phyloP scores from a whole-genome alignment of 2,888 invertebrate genomes.

The Netelia fuscicornis region DNA sequence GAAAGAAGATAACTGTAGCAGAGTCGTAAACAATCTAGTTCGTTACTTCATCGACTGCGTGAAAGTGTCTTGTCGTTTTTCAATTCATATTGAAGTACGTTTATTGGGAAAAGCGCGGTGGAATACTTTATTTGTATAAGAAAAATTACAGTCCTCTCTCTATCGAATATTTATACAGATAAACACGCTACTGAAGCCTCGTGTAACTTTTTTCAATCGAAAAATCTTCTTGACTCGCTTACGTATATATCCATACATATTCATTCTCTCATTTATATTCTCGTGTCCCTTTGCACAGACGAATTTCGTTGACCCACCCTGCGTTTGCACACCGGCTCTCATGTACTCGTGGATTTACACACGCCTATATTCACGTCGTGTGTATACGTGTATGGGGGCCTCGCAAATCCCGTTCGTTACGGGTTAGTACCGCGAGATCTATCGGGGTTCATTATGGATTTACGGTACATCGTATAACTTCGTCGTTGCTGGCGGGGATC shows the following conservation, averaged over 20 bases:
- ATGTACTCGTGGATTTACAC: slow-evolving; percentile 12
- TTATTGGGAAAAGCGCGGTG: slow-evolving; percentile 38
- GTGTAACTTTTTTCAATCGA: slow-evolving; percentile 15
- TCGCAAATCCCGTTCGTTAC: slow-evolving; percentile 78
- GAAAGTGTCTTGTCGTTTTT: slow-evolving; percentile 34
- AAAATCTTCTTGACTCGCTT: background rate
- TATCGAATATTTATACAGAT: background rate
- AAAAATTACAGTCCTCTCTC: background rate
- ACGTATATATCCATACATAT: slow-evolving; percentile 21
- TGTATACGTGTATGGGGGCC: slow-evolving; percentile 55
- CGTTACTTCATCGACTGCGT: slow-evolving; percentile 43
- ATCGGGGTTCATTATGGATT: slow-evolving; percentile 75
- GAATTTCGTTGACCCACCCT: slow-evolving; percentile 44
- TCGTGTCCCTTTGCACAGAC: slow-evolving; percentile 4
- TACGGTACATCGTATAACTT: slow-evolving; percentile 70
- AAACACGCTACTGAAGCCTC: background rate
- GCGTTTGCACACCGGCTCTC: slow-evolving; percentile 12
- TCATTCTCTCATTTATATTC: slow-evolving; percentile 38
- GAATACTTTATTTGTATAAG: slow-evolving; percentile 38
- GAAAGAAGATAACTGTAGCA: slow-evolving; percentile 18
- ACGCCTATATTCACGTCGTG: slow-evolving; percentile 10
- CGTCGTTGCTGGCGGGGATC: slow-evolving; percentile 62
- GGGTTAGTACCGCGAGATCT: slow-evolving; percentile 76
- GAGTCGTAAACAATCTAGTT: slow-evolving; percentile 39
- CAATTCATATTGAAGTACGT: slow-evolving; percentile 10